Evolutionary conservation across 2,113 vertebrate genomes (phyloP), one percentile per base, ranked within the genome.

Genomic region (Neolamprologus tretocephalus): DNA sequence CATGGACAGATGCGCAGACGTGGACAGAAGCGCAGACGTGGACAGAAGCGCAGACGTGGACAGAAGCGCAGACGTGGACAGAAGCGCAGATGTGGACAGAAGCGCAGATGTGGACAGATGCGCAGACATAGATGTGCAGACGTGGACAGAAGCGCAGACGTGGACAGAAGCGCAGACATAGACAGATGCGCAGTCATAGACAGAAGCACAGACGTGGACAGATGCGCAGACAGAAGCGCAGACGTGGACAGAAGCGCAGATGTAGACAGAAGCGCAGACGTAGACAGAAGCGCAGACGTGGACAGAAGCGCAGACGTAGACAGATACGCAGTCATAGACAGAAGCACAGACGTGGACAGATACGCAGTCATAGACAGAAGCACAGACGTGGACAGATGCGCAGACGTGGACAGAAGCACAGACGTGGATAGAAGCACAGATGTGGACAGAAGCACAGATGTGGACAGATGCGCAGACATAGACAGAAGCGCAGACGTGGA

Each of bases 401-500:
- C 47, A 19, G 16, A 5, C 1, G 0, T 0, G 1, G 49, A 5
- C 49, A 53, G 49, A 55, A 0, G 55, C 1, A 2, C 42, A 16
- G 45, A 4, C 4, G 1, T 2, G 0, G 9, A 7, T 16, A 49
- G 45, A 53, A 0, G 21, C 6, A 1, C 13, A 45, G 42, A 3
- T 8, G 0, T 0, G 0, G 19, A 10, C 49, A 53, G 19, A 57
- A 0, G 26, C 14, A 0, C 14, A 47, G 45, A 4, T 2, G 0
- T 0, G 0, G 5, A 6, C 51, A 53, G 51, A 57, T 0, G 26
- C 3, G 0, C 47, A 49, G 16, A 8, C 1, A 0, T 1, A 0
- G 47, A 19, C 47, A 49, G 16, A 53, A 2, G 51, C 8, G 9
- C 9, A 37, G 35, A 9, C 4, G 7, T 8, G 4, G 9, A 37